Percentiles rank a stretch among this genome's conserved stretches.
phyloP scores from a whole-genome alignment of 2,113 vertebrate species.

The Ciconia maguari region DNA sequence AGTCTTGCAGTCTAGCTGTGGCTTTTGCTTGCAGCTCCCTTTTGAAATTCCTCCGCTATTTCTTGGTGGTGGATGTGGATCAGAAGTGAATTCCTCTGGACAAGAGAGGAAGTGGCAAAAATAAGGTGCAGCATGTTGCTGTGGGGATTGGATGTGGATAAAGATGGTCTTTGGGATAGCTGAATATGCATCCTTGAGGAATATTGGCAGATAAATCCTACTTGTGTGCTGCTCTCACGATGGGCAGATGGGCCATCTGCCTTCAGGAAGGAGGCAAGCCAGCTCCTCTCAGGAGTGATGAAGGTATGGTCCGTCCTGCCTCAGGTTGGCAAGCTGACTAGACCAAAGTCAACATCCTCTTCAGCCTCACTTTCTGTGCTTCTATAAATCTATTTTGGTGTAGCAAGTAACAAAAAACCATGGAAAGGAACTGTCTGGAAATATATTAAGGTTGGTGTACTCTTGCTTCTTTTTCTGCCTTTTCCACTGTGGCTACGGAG shows the following conservation, averaged over 20 bases:
- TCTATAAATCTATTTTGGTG: background rate
- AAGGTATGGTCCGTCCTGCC: background rate
- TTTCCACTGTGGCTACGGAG: background rate
- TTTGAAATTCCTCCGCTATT: background rate
- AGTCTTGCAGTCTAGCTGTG: background rate
- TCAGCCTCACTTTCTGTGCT: background rate
- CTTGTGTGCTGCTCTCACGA: rapidly evolving
- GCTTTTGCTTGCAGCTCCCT: background rate
- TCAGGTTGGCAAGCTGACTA: background rate
- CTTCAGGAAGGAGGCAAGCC: background rate
- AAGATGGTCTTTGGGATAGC: background rate
- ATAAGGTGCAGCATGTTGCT: background rate
- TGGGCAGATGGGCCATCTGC: background rate
- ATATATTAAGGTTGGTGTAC: background rate
- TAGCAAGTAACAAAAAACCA: background rate
- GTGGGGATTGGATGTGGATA: background rate
- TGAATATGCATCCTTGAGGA: background rate
- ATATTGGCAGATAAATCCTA: background rate
- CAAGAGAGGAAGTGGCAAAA: background rate
- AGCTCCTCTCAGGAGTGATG: background rate
- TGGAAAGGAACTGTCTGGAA: background rate
- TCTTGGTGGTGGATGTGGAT: background rate
- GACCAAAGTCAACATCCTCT: background rate
- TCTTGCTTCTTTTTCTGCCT: background rate
- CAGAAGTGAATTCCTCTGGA: background rate